Conservation (phyloP, 2,113 vertebrate genomes). For the Tautogolabrus adspersus region DNA sequence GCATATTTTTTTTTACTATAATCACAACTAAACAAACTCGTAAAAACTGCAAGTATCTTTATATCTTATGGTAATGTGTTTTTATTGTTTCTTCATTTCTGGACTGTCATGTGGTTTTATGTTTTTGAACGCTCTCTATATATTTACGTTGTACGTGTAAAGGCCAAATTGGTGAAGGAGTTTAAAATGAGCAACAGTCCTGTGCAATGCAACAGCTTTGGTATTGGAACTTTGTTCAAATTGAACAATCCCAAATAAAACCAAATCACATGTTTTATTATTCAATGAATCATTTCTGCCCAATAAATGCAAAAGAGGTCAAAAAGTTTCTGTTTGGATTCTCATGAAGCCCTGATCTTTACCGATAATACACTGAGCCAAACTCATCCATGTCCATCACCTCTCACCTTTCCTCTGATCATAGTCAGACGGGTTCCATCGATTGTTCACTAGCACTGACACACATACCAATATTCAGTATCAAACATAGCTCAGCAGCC, state of each 20-base stretch:
- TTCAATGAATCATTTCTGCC: too few species aligned
- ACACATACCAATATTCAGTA: constrained; percentile 39
- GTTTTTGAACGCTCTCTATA: too few species aligned
- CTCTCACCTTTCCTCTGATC: constrained; percentile 49
- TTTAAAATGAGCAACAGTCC: too few species aligned
- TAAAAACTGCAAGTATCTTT: not conserved
- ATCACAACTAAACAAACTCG: not conserved
- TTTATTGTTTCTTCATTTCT: too few species aligned
- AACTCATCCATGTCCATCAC: constrained; percentile 25
- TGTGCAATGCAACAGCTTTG: too few species aligned
- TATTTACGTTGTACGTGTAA: too few species aligned
- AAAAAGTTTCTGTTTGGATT: not conserved
- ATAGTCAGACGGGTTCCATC: constrained; percentile 42
- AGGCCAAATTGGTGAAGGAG: too few species aligned
- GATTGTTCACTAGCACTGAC: constrained; percentile 39
- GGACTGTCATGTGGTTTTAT: too few species aligned
- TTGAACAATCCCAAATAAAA: too few species aligned
- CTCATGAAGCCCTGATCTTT: not conserved
- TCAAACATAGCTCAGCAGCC: constrained; percentile 29
- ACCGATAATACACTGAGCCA: constrained; percentile 24
- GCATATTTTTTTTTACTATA: not conserved
- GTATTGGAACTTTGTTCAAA: too few species aligned
- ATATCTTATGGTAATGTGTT: too few species aligned
- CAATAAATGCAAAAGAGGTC: not conserved
- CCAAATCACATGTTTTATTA: too few species aligned